Percentiles rank a stretch among this genome's conserved stretches.
These are phyloP conservation scores for Phalanger gymnotis DNA, from an alignment of 2,797 vertebrate genomes.

Conservation along the genomic window DNA sequence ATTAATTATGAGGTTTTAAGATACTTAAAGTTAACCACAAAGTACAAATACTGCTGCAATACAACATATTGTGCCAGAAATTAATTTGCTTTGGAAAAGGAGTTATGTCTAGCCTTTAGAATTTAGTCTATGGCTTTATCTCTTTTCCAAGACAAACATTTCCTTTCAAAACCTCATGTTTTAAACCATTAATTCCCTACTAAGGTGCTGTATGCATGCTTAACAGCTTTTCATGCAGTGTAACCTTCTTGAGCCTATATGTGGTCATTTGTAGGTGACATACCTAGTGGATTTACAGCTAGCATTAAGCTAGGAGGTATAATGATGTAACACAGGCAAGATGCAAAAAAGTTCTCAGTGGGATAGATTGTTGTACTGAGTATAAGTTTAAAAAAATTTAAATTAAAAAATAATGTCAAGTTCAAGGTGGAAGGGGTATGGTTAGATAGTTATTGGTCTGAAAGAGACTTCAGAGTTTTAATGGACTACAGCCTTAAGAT, in stretches of 20 bases:
- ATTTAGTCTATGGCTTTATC: slow-evolving; percentile 32
- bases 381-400: background rate
- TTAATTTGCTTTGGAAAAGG: background rate
- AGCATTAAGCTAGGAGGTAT: background rate
- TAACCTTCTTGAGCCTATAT: background rate
- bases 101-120: slow-evolving; percentile 18
- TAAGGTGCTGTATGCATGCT: background rate
- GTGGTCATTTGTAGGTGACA: background rate
- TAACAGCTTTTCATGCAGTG: background rate
- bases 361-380: background rate
- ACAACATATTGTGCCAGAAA: background rate
- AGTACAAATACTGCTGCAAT: background rate
- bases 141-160: slow-evolving; percentile 37
- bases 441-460: background rate
- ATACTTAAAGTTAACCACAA: background rate
- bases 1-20: background rate
- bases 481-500: background rate
- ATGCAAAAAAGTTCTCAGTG: background rate
- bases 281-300: background rate
- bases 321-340: background rate
- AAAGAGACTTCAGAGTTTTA: background rate
- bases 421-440: background rate
- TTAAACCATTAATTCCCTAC: slow-evolving; percentile 48
- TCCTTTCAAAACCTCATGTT: slow-evolving; percentile 43
- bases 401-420: background rate